Conservation (phyloP, 2,888 invertebrate species). For the Lypha dubia region DNA sequence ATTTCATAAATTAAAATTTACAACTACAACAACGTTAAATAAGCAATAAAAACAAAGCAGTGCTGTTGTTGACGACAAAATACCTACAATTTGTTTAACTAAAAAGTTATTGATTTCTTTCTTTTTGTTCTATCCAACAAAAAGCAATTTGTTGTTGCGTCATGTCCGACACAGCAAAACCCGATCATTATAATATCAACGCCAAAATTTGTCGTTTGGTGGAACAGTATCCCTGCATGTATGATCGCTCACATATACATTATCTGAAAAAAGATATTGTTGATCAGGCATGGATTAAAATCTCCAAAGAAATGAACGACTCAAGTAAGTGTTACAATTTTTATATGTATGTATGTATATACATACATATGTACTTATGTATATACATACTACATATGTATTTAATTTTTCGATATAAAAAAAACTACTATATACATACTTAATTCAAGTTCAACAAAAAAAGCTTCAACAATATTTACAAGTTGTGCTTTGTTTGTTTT, state of each 20-base stretch:
- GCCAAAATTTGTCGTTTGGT: conserved; percentile 80
- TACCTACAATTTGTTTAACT: conserved; percentile 6
- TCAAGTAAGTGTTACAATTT: conserved; percentile 80
- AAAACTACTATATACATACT: no score
- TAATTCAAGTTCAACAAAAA: background rate
- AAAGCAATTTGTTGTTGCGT: conserved; percentile 47
- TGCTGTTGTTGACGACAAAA: conserved; percentile 66
- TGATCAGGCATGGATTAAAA: conserved; percentile 79
- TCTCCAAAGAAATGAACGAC: conserved; percentile 79
- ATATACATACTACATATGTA: no score
- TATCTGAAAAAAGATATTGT: conserved; percentile 79
- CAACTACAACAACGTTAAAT: conserved; percentile 38
- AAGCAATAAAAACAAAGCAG: conserved; percentile 32
- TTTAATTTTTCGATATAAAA: no score
- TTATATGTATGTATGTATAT: no score
- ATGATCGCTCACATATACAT: conserved; percentile 79
- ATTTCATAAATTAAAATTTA: conserved; percentile 35
- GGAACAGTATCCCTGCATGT: conserved; percentile 79
- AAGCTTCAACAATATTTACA: conserved; percentile 2
- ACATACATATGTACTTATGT: no score
- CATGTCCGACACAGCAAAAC: conserved; percentile 74
- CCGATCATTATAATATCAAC: conserved; percentile 78
- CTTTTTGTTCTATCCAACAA: conserved; percentile 12
- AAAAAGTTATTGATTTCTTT: conserved; percentile 60
- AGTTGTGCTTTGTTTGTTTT: conserved; percentile 28